A percentile compares a stretch with the other conserved stretches of the same genome.
phyloP scores from a whole-genome alignment of 37 sponge, comb jelly and placozoan species.

The Ianthella basta region DNA sequence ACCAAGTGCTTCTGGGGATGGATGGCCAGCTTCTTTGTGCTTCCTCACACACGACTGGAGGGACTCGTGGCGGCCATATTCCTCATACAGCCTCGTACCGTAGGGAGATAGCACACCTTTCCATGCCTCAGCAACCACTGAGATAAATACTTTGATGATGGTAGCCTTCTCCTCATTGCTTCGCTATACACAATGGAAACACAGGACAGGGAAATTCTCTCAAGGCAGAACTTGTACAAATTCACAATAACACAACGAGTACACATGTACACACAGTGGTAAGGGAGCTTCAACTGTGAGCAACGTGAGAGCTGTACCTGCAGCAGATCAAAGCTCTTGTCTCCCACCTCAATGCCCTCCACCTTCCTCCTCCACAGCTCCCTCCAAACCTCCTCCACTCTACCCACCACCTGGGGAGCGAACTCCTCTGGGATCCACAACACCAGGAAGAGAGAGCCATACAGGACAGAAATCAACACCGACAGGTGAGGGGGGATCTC shows the following conservation, averaged over 20 bases:
- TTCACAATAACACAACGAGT: no score
- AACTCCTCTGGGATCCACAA: not conserved
- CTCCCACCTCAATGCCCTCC: not conserved
- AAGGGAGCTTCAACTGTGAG: no score
- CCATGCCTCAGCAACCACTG: no score
- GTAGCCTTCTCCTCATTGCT: no score
- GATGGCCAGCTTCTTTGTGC: not conserved
- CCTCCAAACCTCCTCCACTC: not conserved
- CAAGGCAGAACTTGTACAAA: no score
- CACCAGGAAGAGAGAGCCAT: slow-evolving; percentile 9
- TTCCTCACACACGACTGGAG: not conserved
- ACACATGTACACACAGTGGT: no score
- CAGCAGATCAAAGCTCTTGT: not conserved
- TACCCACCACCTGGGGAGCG: not conserved
- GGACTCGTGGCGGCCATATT: slow-evolving; percentile 7
- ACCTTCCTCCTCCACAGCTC: not conserved
- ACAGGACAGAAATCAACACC: not conserved
- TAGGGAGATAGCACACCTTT: no score
- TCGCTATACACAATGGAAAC: no score
- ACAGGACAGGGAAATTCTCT: no score
- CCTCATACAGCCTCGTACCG: not conserved
- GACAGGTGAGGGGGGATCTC: not conserved
- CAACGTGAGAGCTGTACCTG: no score
- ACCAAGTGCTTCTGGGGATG: no score
- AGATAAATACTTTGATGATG: no score